Evolutionary conservation across 2,797 vertebrate species (phyloP).

Genomic region (Pampus argenteus): DNA sequence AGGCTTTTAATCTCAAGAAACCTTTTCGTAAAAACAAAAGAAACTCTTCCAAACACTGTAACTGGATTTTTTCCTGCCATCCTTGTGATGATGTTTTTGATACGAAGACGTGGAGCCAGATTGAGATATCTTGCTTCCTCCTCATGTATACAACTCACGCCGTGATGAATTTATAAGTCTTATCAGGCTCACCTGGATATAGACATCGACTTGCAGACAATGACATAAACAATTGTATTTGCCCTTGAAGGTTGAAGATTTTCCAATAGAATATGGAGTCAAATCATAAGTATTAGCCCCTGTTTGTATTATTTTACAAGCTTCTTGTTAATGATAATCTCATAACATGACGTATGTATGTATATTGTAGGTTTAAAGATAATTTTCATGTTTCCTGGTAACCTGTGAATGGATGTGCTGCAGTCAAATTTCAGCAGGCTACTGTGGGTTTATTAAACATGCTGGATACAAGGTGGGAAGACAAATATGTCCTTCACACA

Average conservation of each 20-base stretch:
- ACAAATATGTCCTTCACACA: constrained; percentile 90
- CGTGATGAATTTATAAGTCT: constrained; percentile 56
- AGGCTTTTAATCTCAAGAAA: constrained; percentile 1
- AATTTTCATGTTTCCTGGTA: constrained; percentile 23
- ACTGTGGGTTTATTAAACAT: constrained; percentile 61
- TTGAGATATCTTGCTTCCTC: constrained; percentile 38
- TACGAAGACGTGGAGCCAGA: constrained; percentile 34
- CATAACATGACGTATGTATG: constrained; percentile 10
- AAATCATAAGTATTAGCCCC: constrained; percentile 15
- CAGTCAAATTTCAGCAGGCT: constrained; percentile 64
- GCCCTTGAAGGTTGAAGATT: constrained; percentile 51
- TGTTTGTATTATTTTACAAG: constrained; percentile 17
- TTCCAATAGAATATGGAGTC: constrained; percentile 11
- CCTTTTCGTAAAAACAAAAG: not conserved
- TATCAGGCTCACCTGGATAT: constrained; percentile 52
- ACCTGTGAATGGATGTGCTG: constrained; percentile 30
- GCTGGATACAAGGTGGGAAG: constrained; percentile 75
- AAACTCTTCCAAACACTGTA: not conserved
- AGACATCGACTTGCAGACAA: constrained; percentile 37
- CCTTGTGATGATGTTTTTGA: constrained; percentile 34
- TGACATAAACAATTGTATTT: constrained; percentile 44
- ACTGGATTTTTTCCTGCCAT: constrained; percentile 9
- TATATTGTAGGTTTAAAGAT: constrained; percentile 8
- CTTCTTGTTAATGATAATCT: constrained; percentile 26
- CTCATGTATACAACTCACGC: constrained; percentile 35